phyloP scores from a whole-genome alignment of 1,140 invertebrate genomes.

The Fopius arisanus region DNA sequence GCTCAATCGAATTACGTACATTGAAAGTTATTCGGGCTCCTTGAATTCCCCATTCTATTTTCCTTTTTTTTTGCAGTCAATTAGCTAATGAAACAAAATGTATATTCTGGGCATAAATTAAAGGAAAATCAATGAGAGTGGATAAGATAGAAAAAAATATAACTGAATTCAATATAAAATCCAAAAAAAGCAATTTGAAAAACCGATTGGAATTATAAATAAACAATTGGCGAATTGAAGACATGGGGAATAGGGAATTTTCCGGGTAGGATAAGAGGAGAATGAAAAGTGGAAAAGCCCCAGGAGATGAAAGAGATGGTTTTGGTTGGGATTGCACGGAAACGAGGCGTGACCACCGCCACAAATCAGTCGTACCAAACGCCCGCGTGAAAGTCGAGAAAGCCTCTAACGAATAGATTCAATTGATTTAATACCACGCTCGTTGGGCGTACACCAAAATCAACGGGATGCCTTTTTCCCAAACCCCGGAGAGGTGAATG shows the following conservation, averaged over 20 bases:
- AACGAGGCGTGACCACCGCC: slow-evolving; percentile 31
- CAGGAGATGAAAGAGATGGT: slow-evolving; percentile 23
- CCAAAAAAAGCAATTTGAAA: no score
- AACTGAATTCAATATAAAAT: no score
- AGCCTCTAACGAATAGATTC: slow-evolving; percentile 30
- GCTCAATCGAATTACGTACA: not conserved
- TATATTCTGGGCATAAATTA: no score
- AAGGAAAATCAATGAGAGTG: no score
- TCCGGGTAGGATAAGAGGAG: not conserved
- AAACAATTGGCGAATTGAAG: no score
- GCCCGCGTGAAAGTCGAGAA: slow-evolving; percentile 26
- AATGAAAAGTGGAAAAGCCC: not conserved
- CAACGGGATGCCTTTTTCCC: not conserved
- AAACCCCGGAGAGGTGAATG: not conserved
- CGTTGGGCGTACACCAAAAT: slow-evolving; percentile 1
- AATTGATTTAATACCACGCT: slow-evolving; percentile 31
- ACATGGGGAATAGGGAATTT: not conserved
- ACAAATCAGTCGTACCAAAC: slow-evolving; percentile 30
- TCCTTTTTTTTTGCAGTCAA: not conserved
- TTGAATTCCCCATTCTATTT: not conserved
- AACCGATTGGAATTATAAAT: no score
- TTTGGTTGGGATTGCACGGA: not conserved
- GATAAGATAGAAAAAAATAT: no score
- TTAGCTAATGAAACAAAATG: not conserved
- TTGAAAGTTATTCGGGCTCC: not conserved